Base-by-base conservation (phyloP, 2,113 vertebrate genomes). In the Sprattus sprattus region DNA sequence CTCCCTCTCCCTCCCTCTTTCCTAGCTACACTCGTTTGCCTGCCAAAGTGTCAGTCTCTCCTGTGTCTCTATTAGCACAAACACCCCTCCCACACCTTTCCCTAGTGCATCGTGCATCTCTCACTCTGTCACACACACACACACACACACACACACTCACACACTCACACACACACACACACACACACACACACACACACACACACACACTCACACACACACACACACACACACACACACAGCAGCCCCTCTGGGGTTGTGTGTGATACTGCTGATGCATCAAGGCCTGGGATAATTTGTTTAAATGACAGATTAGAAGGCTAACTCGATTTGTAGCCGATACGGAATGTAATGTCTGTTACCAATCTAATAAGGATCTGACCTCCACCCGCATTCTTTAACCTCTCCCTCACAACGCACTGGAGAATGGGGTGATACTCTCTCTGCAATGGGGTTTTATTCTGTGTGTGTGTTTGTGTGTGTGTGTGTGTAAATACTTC, bases 221-320 rank as follows among this genome's bases (percentile, higher is more conserved):
- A 25, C 54, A 67, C 25, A 67, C 28, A 44, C 32, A n/a, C 57
- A 45, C 45, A 0, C 83, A 84, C 88, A 86, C 86, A 81, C 85
- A 50, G 47, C 85, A 22, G 32, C 49, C 82, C 81, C 91, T 88
- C 86, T 49, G 46, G 88, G 89, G 92, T 64, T 64, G 57, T 84
- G 50, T 46, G 86, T 84, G 54, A 91, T 93, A 90, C 89, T 93
- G 93, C 94, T 94, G 94, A 95, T 93, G 92, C 91, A 93, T 94
- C 93, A 93, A 87, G 88, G 82, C 83, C 90, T 82, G 78, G 88
- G 89, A 93, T 92, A 91, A 95, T 94, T 94, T 93, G 91, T 94
- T 95, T 95, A 95, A 93, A 93, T 94, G 92, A 94, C 93, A 94
- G 92, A 95, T 95, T 93, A 94, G 90, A 86, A 86, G 86, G 82